A percentile compares a stretch with the other conserved stretches of the same genome.
phyloP scores from a whole-genome alignment of 1,140 invertebrate genomes.

The Gonioctena quinquepunctata region DNA sequence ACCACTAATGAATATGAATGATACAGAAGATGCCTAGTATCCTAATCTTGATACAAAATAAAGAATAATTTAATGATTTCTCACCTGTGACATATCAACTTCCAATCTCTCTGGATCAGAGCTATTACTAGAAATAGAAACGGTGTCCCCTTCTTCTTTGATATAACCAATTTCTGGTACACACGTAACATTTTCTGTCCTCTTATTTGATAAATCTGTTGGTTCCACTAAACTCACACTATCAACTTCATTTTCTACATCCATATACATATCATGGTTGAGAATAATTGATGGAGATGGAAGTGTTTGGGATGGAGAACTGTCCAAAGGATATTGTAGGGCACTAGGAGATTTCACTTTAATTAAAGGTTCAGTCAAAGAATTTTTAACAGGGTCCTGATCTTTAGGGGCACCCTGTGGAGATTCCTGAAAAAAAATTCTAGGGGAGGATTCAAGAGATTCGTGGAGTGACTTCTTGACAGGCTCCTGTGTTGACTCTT shows the following conservation, averaged over 20 bases:
- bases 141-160: constrained; percentile 47
- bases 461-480: not conserved
- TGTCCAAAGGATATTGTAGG: constrained; percentile 13
- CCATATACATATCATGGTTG: constrained; percentile 11
- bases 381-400: not conserved
- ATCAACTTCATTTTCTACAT: not conserved
- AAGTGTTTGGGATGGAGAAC: not conserved
- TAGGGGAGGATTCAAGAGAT: no score
- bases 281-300: not conserved
- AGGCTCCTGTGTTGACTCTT: not conserved
- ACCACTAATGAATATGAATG: no score
- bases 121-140: constrained; percentile 58
- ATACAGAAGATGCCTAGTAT: no score
- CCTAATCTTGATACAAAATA: no score
- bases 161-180: constrained; percentile 48
- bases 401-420: not conserved
- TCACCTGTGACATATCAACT: constrained; percentile 57
- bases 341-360: constrained; percentile 22
- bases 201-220: constrained; percentile 50
- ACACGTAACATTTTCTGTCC: constrained; percentile 44
- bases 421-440: no score
- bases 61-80: no score
- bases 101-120: constrained; percentile 63
- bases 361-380: constrained; percentile 18
- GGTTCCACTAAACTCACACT: constrained; percentile 37